Percentiles rank a stretch among this genome's conserved stretches.
phyloP scores from a whole-genome alignment of 2,888 invertebrate species.

The Watsonalla cultraria region DNA sequence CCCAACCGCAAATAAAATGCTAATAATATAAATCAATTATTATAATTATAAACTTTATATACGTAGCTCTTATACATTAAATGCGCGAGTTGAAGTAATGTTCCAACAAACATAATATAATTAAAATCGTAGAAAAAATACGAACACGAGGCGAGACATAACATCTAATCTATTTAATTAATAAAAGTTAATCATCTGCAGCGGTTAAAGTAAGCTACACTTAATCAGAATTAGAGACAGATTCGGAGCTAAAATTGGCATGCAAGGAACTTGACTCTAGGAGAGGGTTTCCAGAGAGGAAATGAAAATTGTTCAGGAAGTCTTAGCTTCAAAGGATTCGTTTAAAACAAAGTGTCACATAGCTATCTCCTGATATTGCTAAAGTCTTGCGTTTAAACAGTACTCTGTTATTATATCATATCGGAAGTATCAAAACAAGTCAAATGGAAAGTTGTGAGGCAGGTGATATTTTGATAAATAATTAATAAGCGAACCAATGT shows the following conservation, averaged over 20 bases:
- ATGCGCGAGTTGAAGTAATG: neutral
- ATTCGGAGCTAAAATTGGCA: constrained; percentile 52
- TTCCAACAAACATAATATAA: neutral
- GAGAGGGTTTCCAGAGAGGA: constrained; percentile 49
- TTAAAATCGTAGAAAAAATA: no score
- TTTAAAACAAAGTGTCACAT: constrained; percentile 50
- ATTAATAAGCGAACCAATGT: no score
- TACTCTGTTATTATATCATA: constrained; percentile 2
- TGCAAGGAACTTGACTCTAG: constrained; percentile 41
- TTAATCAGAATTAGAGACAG: constrained; percentile 31
- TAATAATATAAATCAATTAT: neutral
- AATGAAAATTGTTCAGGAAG: constrained; percentile 68
- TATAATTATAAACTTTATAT: no score
- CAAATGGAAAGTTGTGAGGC: neutral
- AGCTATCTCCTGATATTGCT: constrained; percentile 39
- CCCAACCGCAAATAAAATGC: neutral
- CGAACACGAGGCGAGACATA: no score
- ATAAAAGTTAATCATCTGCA: constrained; percentile 14
- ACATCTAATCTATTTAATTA: no score
- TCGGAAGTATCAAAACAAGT: neutral
- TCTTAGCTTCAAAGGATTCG: constrained; percentile 51
- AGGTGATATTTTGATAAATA: no score
- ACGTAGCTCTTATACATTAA: neutral
- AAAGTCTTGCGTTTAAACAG: constrained; percentile 15
- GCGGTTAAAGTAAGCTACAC: constrained; percentile 29